A percentile compares a stretch with the other conserved stretches of the same genome.
Conservation (phyloP, 92 coral and sea anemone genomes). For the Bergia sp. region DNA sequence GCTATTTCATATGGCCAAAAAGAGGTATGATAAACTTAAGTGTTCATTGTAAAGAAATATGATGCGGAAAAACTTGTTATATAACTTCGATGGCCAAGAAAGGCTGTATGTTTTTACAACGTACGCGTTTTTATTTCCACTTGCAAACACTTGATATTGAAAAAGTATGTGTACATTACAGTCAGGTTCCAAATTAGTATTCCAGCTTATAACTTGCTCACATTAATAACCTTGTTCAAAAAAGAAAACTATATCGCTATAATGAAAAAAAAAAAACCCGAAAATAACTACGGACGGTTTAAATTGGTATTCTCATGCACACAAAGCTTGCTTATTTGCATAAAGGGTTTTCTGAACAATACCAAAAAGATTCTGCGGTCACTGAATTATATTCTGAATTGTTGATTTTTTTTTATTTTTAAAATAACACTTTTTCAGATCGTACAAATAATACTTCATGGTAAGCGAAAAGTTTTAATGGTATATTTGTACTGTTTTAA, state of each 20-base stretch:
- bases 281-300: not conserved
- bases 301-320: not conserved
- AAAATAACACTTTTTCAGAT: not conserved
- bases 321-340: constrained; percentile 2
- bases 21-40: constrained; percentile 67
- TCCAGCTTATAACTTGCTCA: not conserved
- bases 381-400: no score
- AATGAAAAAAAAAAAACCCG: not conserved
- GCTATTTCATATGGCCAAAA: constrained; percentile 93
- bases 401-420: not conserved
- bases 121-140: not conserved
- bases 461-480: not conserved
- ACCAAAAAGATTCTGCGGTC: not conserved
- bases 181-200: no score
- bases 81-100: not conserved
- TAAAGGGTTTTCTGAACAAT: not conserved
- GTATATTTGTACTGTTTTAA: not conserved
- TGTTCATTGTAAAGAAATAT: not conserved
- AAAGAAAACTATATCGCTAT: not conserved
- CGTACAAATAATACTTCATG: not conserved
- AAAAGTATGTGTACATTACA: not conserved
- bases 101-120: not conserved
- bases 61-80: not conserved
- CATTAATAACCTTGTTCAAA: not conserved
- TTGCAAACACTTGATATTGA: not conserved